Conservation (phyloP, 2,113 vertebrate species). For the Procapra przewalskii region DNA sequence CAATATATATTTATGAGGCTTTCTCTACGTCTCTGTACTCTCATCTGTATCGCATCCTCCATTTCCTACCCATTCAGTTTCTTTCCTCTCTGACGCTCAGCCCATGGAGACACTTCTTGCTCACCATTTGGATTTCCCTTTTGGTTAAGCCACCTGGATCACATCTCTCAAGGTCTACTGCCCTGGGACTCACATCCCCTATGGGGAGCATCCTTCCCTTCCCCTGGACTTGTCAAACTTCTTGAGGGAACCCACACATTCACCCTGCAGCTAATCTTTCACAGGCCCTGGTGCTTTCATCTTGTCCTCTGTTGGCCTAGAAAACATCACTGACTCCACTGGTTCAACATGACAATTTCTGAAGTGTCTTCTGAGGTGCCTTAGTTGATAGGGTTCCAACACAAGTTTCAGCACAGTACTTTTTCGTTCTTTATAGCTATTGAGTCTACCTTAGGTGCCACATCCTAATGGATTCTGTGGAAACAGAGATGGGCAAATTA, state of each 20-base stretch:
- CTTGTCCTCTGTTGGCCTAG: background rate
- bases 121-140: background rate
- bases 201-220: background rate
- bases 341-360: background rate
- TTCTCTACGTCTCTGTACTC: background rate
- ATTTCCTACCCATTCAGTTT: background rate
- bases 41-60: fast-evolving
- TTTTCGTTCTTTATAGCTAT: background rate
- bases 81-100: background rate
- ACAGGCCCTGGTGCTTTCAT: background rate
- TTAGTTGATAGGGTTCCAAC: background rate
- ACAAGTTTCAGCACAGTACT: background rate
- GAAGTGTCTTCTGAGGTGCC: background rate
- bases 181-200: too few species aligned
- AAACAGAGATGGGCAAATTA: background rate
- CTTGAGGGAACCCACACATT: background rate
- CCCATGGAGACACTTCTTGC: background rate
- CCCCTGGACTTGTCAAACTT: background rate
- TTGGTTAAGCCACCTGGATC: background rate
- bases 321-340: too few species aligned
- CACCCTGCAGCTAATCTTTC: background rate
- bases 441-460: background rate
- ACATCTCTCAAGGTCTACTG: background rate
- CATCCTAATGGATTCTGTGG: background rate
- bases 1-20: background rate